Conservation (phyloP, 2,888 invertebrate species). For the Nephrotoma appendiculata region DNA sequence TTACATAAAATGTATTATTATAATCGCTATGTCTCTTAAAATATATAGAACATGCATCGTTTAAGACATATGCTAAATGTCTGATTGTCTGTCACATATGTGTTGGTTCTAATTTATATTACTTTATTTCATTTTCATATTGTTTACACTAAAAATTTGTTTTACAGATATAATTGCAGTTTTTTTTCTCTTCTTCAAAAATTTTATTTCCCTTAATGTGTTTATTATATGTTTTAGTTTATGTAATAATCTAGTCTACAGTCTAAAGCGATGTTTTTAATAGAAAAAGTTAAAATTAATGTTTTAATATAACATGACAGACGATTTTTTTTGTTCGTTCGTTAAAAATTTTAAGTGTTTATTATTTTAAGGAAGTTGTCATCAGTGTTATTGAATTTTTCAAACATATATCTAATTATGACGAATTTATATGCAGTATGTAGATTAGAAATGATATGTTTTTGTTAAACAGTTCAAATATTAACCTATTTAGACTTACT, state of each 20-base stretch:
- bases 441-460: background rate
- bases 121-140: background rate
- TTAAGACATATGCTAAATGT: constrained; percentile 12
- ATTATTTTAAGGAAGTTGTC: background rate
- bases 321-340: background rate
- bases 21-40: background rate
- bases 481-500: constrained; percentile 44
- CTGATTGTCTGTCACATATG: constrained; percentile 5
- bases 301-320: background rate
- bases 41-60: constrained; percentile 7
- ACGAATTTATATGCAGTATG: background rate
- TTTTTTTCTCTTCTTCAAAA: background rate
- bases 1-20: background rate
- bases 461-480: background rate
- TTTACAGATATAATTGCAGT: background rate
- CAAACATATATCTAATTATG: background rate
- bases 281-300: background rate
- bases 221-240: background rate
- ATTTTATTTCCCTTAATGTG: background rate
- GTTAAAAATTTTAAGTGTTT: background rate
- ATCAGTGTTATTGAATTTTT: background rate
- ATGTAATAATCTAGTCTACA: background rate
- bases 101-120: background rate
- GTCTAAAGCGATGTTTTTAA: background rate
- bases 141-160: background rate